Evolutionary conservation across 2,113 vertebrate genomes (phyloP), one percentile per base, ranked within the genome.

Genomic region (Cyprinodon brontotheroides): DNA sequence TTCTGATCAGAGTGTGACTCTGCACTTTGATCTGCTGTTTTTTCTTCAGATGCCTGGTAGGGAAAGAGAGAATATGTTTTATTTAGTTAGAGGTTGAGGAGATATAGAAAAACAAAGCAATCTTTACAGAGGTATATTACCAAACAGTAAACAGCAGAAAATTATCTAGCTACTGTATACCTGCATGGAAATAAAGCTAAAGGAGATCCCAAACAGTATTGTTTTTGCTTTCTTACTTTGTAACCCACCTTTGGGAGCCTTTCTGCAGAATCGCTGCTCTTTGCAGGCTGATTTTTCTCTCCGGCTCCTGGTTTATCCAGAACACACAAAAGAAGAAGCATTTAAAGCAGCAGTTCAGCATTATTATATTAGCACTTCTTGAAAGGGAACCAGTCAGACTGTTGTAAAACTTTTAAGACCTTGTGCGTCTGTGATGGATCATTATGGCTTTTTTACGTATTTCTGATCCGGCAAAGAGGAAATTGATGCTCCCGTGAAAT

Each of bases 31-130:
- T 82, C 81, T 22, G 70, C 48, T 37, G 66, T 41, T 67, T 83
- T 60, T 62, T 81, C 83, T 62, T 87, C 86, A 39, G 86, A 70
- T 53, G 69, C 75, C 93, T 94, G 75, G 60, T 20, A 70, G 64
- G 11, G 80, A 78, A 68, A 17, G 15, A 65, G 11, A 11, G n/a
- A 65, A 12, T 4, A 61, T 22, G 12, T 48, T 15, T 11, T 57
- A 15, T n/a, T n/a, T 6, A 57, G 50, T 57, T 4, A 20, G 50
- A 20, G 50, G 2, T 29, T 29, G 29, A 29, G 29, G 29, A 29
- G 29, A 2, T 9, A 57, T 6, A 8, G 17, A n/a, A n/a, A 14
- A 45, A 45, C 43, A 45, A 45, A 11, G 43, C 9, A 45, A 45
- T 8, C 17, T 57, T 20, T 20, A 57, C 17, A 57, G 6, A n/a